These are phyloP conservation scores for Cyphomyrus discorhynchus DNA, from an alignment of 2,113 vertebrate genomes.

Conservation along the genomic window DNA sequence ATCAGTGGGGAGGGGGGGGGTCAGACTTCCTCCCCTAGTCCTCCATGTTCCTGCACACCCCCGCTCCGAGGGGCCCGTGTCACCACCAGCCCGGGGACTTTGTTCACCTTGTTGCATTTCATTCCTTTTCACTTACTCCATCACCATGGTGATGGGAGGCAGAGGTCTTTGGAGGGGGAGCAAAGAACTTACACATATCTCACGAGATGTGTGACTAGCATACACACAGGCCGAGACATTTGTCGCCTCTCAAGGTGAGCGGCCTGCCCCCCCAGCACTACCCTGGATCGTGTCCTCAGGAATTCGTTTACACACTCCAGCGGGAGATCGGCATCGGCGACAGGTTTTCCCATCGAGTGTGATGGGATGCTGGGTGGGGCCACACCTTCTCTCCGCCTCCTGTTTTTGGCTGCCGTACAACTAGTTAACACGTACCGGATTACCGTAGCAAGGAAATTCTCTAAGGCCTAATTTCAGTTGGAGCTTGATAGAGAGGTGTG, in stretches of 20 bases:
- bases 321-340: conserved; percentile 17
- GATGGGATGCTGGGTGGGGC: neutral
- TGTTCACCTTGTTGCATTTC: conserved; percentile 45
- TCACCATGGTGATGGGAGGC: neutral
- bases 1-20: conserved; percentile 6
- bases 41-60: neutral
- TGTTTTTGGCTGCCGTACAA: conserved; percentile 3
- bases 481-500: neutral
- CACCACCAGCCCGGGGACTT: conserved; percentile 51
- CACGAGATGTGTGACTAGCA: neutral
- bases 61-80: conserved; percentile 26
- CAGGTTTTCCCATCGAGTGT: conserved; percentile 25
- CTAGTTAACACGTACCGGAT: conserved; percentile 10
- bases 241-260: neutral
- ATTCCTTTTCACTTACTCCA: conserved; percentile 33
- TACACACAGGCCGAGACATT: neutral
- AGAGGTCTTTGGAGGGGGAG: conserved; percentile 35
- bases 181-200: neutral
- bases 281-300: neutral
- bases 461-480: conserved; percentile 10
- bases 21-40: neutral
- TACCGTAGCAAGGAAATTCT: conserved; percentile 6
- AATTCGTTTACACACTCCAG: conserved; percentile 14
- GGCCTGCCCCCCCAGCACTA: neutral
- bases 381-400: neutral